Evolutionary conservation across 2,113 vertebrate species (phyloP), one percentile per base, ranked within the genome.

Genomic region (Macrotis lagotis): DNA sequence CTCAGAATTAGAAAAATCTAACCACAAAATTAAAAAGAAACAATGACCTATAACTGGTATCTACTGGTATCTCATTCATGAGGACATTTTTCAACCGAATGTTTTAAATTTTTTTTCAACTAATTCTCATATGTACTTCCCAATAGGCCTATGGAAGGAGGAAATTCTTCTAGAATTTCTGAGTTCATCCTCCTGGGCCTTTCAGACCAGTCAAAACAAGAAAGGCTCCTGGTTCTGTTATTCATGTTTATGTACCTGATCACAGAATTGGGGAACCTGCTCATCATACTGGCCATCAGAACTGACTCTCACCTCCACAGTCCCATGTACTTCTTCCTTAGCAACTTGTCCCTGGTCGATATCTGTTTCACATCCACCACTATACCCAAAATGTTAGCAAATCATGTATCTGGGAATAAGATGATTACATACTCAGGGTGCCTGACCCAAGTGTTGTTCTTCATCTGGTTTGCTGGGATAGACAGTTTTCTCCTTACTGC

Each of bases 381-480:
- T 22, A 11, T 91, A 14, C 92, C 95, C 92, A 96, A 92, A 74
- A 94, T 88, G 91, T 83, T 93, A 49, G 89, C 49, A 74, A 95
- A 88, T 51, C 91, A 93, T 4, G 5, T 94, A 49, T 50, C 91
- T 6, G 96, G 93, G 28, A 25, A 16, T 92, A 93, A 37, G 49
- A 93, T 66, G 48, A 95, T 97, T 51, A 48, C 93, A 14, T 94
- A 96, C 9, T 22, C 93, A 0, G 53, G 53, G 51, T 96, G 95
- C 92, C 91, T 97, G 88, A 52, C 90, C 22, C 95, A 97, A 24
- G 93, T 93, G 51, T 83, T 94, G 59, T 96, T 96, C 92, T 95
- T 96, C 91, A 94, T 90, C 25, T 94, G 93, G 88, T 92, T 96
- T 0, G 66, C 93, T 0, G 6, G 91, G 90, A 94, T 91, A 0